Base-by-base conservation (phyloP, 2,888 invertebrate species). In the Athalia circularis region DNA sequence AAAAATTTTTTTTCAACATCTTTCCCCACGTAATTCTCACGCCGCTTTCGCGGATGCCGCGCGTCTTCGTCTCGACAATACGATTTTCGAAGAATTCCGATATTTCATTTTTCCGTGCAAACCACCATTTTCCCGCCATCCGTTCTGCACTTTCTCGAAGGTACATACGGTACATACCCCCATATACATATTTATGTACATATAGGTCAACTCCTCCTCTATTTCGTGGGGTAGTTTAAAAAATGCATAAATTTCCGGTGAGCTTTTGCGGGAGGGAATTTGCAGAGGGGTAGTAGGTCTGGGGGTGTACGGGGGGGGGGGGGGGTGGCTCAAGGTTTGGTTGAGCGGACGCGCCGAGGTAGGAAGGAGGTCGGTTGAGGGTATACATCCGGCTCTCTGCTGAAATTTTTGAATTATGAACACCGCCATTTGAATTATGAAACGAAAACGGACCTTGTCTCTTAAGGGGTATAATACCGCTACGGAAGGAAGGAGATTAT, bases 331-430 rank as follows among this genome's bases (percentile, higher is more conserved):
- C 54, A 65, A 72, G 65, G 59, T 52, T 52, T 13, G 67, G 15
- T 15, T 50, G 67, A 62, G 52, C 77, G 57, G 64, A 70, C 48
- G 75, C 54, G 61, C 43, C 70, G 57, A 15, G 77, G 65, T 78
- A 6, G 67, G 48, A 29, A n/a, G 67, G 50, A 50, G 13, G 50
- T 67, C 50, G 50, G 15, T 43, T 2, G 43, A 9, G 54, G 65
- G 45, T 45, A 48, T 6, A 59, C 45, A 61, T 79, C 79, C 79
- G 78, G 77, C 74, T 70, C 68, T 78, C 52, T 15, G 57, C 48
- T 76, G 62, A 72, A 80, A 80, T 79, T 79, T 79, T 65, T 79
- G 80, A 80, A 80, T 80, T 80, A 80, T 79, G 77, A 79, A 79
- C 79, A 74, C 80, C 50, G 61, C 62, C 65, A 67, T 64, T 79